Conservation (phyloP, 1,140 invertebrate genomes). For the Lutraria rhynchaena region DNA sequence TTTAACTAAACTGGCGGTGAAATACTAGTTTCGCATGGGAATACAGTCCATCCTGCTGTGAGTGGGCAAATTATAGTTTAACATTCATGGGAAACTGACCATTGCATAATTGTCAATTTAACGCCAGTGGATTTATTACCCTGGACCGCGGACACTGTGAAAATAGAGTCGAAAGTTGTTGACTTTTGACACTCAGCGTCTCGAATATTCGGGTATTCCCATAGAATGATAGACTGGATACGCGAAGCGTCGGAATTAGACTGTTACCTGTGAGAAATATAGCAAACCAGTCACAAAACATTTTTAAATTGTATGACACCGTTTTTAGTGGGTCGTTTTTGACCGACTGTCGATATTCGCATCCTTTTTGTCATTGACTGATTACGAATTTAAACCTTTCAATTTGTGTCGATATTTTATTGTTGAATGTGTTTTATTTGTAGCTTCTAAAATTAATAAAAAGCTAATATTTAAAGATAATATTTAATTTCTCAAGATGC, state of each 20-base stretch:
- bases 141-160: neutral
- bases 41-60: neutral
- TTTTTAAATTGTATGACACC: no score
- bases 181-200: constrained; percentile 37
- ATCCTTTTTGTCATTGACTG: no score
- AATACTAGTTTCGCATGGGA: constrained; percentile 17
- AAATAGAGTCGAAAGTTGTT: constrained; percentile 5
- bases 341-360: no score
- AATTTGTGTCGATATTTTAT: no score
- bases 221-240: constrained; percentile 11
- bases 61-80: neutral
- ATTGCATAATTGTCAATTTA: constrained; percentile 52
- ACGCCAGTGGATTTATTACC: constrained; percentile 6
- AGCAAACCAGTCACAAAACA: no score
- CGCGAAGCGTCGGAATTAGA: neutral
- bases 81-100: constrained; percentile 35
- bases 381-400: no score
- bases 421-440: no score
- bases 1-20: no score
- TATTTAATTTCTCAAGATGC: no score
- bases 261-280: neutral
- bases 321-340: no score
- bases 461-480: no score
- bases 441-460: no score
- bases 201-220: neutral